Conservation (phyloP, 1,140 invertebrate genomes). For the Atopsyche davidsoni region DNA sequence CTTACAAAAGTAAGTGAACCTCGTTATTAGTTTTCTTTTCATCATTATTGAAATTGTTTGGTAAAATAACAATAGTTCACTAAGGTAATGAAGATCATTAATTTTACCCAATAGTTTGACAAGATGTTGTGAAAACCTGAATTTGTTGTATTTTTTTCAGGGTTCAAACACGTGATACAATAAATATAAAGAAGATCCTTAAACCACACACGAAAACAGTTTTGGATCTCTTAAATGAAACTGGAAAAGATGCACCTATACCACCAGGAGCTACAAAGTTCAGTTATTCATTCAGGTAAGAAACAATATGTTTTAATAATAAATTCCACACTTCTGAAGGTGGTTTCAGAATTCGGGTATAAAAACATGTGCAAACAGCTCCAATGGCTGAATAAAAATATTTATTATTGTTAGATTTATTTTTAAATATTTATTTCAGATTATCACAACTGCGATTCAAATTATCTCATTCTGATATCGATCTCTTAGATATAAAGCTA, state of each 20-base stretch:
- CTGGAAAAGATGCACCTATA: slow-evolving; percentile 56
- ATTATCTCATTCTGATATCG: slow-evolving; percentile 64
- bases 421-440: too few relatives aligned
- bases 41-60: not conserved
- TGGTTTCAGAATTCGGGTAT: not conserved
- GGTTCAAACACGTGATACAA: slow-evolving; percentile 40
- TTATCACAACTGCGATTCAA: slow-evolving; percentile 55
- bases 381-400: slow-evolving; percentile 3
- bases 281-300: slow-evolving; percentile 60
- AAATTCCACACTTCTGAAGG: too few relatives aligned
- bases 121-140: too few relatives aligned
- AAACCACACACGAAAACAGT: slow-evolving; percentile 33
- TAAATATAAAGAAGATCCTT: slow-evolving; percentile 38
- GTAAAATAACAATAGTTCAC: too few relatives aligned
- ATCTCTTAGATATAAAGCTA: slow-evolving; percentile 61
- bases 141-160: slow-evolving; percentile 33
- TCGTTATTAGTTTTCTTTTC: slow-evolving; percentile 6
- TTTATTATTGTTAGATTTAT: not conserved
- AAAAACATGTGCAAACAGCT: too few relatives aligned
- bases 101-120: too few relatives aligned
- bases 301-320: too few relatives aligned
- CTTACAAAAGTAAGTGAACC: slow-evolving; percentile 41
- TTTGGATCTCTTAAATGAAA: slow-evolving; percentile 33
- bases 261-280: slow-evolving; percentile 71
- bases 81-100: too few relatives aligned